Evolutionary conservation across 2,888 invertebrate species (phyloP), one percentile per base, ranked within the genome.

Genomic region (Yponomeuta plumbellus): DNA sequence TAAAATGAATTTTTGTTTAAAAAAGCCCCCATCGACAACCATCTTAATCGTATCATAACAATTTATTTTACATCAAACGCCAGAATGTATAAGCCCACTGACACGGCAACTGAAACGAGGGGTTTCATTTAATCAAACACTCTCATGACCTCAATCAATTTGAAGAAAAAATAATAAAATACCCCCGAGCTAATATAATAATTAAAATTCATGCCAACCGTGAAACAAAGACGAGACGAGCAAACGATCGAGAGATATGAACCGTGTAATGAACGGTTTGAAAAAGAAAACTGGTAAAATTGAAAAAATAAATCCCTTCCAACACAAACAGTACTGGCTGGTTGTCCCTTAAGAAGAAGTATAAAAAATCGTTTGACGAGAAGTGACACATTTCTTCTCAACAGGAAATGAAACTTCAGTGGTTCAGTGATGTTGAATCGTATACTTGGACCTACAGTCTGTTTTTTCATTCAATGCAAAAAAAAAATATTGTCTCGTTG

Each of bases 231-330:
- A 10, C 34, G 34, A 22, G 76, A 52, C 44, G 17, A 75, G 80
- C 79, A 82, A 83, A 81, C 81, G 80, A 80, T 78, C 75, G 17
- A 74, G 81, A 75, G 79, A 79, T 82, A 85, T 81, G 80, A 76
- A 77, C 77, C 78, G 73, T 66, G 67, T 52, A 61, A 63, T 22
- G 65, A 44, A 58, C 64, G 57, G 66, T 62, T 62, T 34, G 52
- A 66, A 26, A 20, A 65, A 21, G 58, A 66, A 61, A 58, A 61
- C 13, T 8, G 58, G 56, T 61, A 17, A 52, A 17, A 17, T 17
- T 17, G 3, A 17, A 17, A 17, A 4, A 39, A 39, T 3, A 52
- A 52, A 52, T 52, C 44, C 17, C 44, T 26, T 44, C 44, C 4
- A 52, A 52, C 44, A 52, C 0, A 52, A 52, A 17, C 17, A 52